Evolutionary conservation across 2,113 vertebrate genomes (phyloP), one percentile per base, ranked within the genome.

Genomic region (Nettapus auritus): DNA sequence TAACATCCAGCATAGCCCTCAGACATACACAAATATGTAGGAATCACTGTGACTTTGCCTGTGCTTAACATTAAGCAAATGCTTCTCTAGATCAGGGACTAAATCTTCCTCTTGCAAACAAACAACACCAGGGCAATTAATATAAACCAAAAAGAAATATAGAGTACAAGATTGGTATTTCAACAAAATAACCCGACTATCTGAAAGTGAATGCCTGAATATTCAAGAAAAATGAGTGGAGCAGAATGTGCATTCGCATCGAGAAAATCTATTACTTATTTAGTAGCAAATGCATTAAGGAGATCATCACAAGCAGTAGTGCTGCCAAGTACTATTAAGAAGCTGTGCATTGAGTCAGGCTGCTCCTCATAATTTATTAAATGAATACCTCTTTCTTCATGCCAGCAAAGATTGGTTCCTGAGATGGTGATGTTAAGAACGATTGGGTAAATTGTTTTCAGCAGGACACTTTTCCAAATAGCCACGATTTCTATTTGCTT

Each of bases 181-280:
- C 75, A 95, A 55, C 4, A 7, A 64, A 91, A 82, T 55, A 88
- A 91, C 62, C 11, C 33, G 36, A 11, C 67, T 86, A 29, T 48
- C 77, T 88, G 78, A 88, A 82, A 84, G 79, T 5, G 1, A 93
- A 90, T 2, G 75, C 20, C 55, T 91, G 68, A 67, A 75, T 76
- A 53, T 55, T 68, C 26, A 95, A 70, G 53, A 80, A 76, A 92
- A 91, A 80, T 75, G 8, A 84, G 63, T 68, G 74, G 74, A 94
- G 68, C 38, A 82, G 75, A 86, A 89, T 69, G 85, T 88, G 52
- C 34, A 79, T 82, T 94, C 4, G 7, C 86, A 87, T 44, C 5
- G n/a, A 86, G 95, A 86, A 93, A 94, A 96, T 82, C 84, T 90
- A 96, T 97, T 97, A 98, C 88, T 98, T 97, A 98, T 98, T 98